A percentile compares a stretch with the other conserved stretches of the same genome.
Evolutionary conservation across 2,113 vertebrate genomes (phyloP).

Genomic region (Calidris pygmaea): DNA sequence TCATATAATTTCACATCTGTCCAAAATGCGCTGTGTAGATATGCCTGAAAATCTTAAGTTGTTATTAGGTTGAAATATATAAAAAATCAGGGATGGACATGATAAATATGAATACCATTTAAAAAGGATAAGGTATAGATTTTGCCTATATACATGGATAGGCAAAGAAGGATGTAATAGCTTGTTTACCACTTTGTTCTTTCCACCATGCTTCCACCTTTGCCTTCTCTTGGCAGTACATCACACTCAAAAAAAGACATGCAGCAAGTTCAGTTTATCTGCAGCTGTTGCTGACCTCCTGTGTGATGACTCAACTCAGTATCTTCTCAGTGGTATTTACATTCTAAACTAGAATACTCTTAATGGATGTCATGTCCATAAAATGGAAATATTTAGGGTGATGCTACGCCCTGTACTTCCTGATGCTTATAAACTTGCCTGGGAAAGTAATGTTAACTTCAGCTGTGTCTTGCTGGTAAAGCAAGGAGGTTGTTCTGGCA

Average conservation of each 20-base stretch:
- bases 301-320: background rate
- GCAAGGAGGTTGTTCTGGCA: background rate
- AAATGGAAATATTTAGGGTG: constrained; percentile 7
- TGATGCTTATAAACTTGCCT: constrained; percentile 10
- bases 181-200: background rate
- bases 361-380: background rate
- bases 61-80: background rate
- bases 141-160: background rate
- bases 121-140: background rate
- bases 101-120: fast-evolving
- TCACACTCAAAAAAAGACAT: background rate
- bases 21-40: background rate
- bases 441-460: background rate
- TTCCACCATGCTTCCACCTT: background rate
- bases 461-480: background rate
- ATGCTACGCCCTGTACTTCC: background rate
- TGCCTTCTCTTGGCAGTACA: background rate
- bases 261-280: background rate
- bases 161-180: background rate
- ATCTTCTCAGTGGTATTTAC: background rate
- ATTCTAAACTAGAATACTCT: background rate
- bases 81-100: background rate
- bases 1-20: background rate
- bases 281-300: background rate
- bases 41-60: background rate